Base-by-base conservation (phyloP, 92 coral and sea anemone species). In the Paramuricea clavata region DNA sequence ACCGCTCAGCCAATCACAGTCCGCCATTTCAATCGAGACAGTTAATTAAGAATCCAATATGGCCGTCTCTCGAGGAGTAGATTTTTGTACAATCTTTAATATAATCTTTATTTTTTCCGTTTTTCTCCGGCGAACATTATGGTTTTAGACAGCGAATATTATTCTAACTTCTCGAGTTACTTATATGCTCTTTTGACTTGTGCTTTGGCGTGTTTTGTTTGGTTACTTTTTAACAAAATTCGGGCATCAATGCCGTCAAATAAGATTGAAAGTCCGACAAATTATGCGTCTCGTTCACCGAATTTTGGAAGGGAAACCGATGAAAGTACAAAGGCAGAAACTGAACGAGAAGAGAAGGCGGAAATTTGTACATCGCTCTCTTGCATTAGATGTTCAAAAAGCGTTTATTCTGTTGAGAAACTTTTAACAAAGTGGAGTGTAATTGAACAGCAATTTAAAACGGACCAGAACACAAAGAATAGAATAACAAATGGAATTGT, bases 331-430 rank as follows among this genome's bases (percentile, higher is more conserved):
- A 31, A 28, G 31, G n/a, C 10, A 26, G 41, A 11, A 33, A 11
- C 41, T 10, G 9, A 13, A 1, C 35, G 19, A 27, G 19, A 27
- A 5, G 39, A 13, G 28, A 32, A 32, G 22, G 41, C 31, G 22
- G 72, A 26, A 16, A 12, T 16, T 13, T 76, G 82, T 36, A 49
- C 82, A 43, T 76, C 82, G 11, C 67, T 76, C 30, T 76, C 82
- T 3, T 76, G 82, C 50, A 60, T 76, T 15, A 35, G 82, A 76
- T 76, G 82, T 28, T 76, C 82, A 28, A 76, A 49, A 16, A 76
- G 82, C 36, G 43, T 76, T 36, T 76, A 49, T 41, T 76, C 82
- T 31, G 41, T 60, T 13, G 67, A 49, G 25, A 49, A 49, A 49
- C 82, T 76, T n/a, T 52, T 52, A 10, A 32, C 12, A 17, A 76